Conservation (phyloP, 2,888 invertebrate genomes). For the Cosmia pyralina region DNA sequence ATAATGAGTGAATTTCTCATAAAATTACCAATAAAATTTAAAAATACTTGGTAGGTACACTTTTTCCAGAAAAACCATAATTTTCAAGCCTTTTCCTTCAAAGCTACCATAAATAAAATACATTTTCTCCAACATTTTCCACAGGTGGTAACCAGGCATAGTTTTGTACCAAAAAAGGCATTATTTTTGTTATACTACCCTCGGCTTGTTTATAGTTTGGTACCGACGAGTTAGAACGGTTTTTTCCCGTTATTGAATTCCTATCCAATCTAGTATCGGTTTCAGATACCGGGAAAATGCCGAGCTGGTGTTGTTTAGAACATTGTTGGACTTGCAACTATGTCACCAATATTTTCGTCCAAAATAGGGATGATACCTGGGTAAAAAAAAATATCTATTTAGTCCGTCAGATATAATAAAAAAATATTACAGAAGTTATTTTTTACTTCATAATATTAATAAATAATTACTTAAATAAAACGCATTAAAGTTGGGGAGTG, state of each 20-base stretch:
- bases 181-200: conserved; percentile 22
- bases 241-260: conserved; percentile 60
- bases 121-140: not conserved
- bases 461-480: too few relatives aligned
- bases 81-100: not conserved
- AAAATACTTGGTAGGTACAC: not conserved
- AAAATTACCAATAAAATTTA: too few relatives aligned
- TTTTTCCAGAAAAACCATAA: not conserved
- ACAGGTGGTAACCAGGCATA: conserved; percentile 20
- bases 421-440: too few relatives aligned
- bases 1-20: not conserved
- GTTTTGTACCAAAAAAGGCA: conserved; percentile 19
- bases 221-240: conserved; percentile 21
- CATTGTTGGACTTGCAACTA: conserved; percentile 10
- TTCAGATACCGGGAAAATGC: conserved; percentile 27
- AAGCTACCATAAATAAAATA: not conserved
- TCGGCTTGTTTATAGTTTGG: conserved; percentile 35
- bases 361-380: not conserved
- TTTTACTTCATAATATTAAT: too few relatives aligned
- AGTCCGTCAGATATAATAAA: too few relatives aligned
- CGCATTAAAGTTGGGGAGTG: too few relatives aligned
- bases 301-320: conserved; percentile 5
- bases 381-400: too few relatives aligned
- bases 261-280: conserved; percentile 54
- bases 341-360: not conserved